Evolutionary conservation across 2,888 invertebrate genomes (phyloP).

Genomic region (Cephonodes hylas): DNA sequence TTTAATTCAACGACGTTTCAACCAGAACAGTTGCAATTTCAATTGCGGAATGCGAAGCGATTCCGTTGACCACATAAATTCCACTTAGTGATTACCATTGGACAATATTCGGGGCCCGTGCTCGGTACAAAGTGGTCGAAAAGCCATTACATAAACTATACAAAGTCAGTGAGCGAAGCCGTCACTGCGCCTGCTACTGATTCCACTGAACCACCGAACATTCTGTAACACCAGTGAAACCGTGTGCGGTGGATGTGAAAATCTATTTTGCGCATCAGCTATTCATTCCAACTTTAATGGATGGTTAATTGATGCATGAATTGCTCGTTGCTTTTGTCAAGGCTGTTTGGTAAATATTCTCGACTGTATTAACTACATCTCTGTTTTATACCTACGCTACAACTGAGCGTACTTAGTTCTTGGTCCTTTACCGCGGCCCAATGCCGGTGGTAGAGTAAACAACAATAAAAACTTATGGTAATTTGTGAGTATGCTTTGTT

Average conservation of each 20-base stretch:
- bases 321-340: too few relatives aligned
- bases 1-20: too few relatives aligned
- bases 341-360: too few relatives aligned
- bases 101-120: background rate
- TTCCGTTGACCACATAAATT: background rate
- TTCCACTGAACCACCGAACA: background rate
- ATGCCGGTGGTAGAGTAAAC: too few relatives aligned
- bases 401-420: too few relatives aligned
- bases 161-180: background rate
- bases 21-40: background rate
- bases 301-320: background rate
- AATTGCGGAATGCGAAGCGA: background rate
- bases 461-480: too few relatives aligned
- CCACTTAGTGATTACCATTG: constrained; percentile 3
- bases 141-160: constrained; percentile 7
- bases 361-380: too few relatives aligned
- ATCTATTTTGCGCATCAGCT: too few relatives aligned
- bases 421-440: too few relatives aligned
- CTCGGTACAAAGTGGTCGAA: background rate
- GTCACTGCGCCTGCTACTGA: background rate
- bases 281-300: background rate
- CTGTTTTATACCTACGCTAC: too few relatives aligned
- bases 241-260: background rate
- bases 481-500: too few relatives aligned
- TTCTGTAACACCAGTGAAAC: background rate